Base-by-base conservation (phyloP, 2,888 invertebrate genomes). In the Thecocarcelia acutangulata region DNA sequence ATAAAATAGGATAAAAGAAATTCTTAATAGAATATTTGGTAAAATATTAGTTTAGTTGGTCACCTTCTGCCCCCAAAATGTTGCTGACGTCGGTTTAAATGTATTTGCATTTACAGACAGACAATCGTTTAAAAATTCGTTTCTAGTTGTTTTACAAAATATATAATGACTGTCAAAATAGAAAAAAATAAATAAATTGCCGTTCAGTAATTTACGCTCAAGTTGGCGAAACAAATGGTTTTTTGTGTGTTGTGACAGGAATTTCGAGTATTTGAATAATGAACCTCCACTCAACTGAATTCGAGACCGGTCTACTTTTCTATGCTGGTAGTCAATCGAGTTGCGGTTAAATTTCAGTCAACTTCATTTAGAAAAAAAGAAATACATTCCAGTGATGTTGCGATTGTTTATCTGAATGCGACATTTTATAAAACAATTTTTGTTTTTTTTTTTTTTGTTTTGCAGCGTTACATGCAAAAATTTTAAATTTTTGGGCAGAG, bases 201-300 rank as follows among this genome's bases (percentile, higher is more conserved):
- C 63, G 17, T 74, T 69, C 64, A 28, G 63, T 66, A 61, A 82
- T 78, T 78, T 82, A 78, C 74, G 82, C 82, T 82, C 59, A 82
- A 78, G 70, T 82, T 82, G 59, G 61, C 66, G 74, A 70, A 78
- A 78, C 74, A 70, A 82, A 78, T 82, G 50, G 66, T 70, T 75
- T 66, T 66, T 46, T 52, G 69, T 50, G 46, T 58, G 44, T 56
- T 76, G 78, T 75, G 74, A 75, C 70, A 82, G 78, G 82, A 82
- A 82, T 82, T 82, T 82, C 74, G 66, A 82, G 73, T 75, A 82
- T 82, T 82, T 82, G 70, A 78, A 76, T 76, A 81, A 81, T 82
- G 64, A 82, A 82, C 73, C 64, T 69, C 64, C 64, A 28, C 54
- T 61, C 50, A 59, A 61, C 50, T 42, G 40, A 42, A 72, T 40